These are phyloP conservation scores for Probaryconus sp. DNA, from an alignment of 1,140 invertebrate species.

Conservation along the genomic window DNA sequence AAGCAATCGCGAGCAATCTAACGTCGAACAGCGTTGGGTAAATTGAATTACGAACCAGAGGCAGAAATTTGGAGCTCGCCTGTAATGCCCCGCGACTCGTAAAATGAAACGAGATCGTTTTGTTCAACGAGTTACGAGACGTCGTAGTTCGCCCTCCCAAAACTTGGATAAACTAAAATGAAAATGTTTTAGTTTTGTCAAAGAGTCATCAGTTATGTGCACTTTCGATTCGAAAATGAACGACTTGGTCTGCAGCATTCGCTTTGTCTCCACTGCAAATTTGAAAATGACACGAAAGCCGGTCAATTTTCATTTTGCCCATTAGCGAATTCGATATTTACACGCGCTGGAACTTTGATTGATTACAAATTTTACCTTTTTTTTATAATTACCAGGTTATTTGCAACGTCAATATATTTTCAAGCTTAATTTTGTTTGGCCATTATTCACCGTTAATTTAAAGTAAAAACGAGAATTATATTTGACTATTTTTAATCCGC, in stretches of 20 bases:
- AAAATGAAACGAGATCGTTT: slow-evolving; percentile 62
- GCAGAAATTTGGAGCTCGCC: slow-evolving; percentile 58
- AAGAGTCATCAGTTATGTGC: slow-evolving; percentile 51
- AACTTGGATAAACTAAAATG: slow-evolving; percentile 55
- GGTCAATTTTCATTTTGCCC: no score
- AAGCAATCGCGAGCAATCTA: slow-evolving; percentile 63
- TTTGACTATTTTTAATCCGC: no score
- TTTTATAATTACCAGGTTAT: no score
- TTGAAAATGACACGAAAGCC: no score
- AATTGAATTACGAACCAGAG: slow-evolving; percentile 62
- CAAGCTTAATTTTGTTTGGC: no score
- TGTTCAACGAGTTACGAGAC: slow-evolving; percentile 59
- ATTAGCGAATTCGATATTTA: no score
- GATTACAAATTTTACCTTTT: no score
- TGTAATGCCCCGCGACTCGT: slow-evolving; percentile 59
- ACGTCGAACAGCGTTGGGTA: slow-evolving; percentile 61
- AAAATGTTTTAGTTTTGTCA: slow-evolving; percentile 57
- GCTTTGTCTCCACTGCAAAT: no score
- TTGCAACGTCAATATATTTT: no score
- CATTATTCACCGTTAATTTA: no score
- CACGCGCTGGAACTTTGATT: no score
- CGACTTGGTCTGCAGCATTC: slow-evolving; percentile 10
- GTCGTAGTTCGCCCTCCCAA: slow-evolving; percentile 33
- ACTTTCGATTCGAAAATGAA: slow-evolving; percentile 45
- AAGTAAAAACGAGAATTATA: no score